phyloP scores from a whole-genome alignment of 2,113 vertebrate genomes.

The Pipa parva region DNA sequence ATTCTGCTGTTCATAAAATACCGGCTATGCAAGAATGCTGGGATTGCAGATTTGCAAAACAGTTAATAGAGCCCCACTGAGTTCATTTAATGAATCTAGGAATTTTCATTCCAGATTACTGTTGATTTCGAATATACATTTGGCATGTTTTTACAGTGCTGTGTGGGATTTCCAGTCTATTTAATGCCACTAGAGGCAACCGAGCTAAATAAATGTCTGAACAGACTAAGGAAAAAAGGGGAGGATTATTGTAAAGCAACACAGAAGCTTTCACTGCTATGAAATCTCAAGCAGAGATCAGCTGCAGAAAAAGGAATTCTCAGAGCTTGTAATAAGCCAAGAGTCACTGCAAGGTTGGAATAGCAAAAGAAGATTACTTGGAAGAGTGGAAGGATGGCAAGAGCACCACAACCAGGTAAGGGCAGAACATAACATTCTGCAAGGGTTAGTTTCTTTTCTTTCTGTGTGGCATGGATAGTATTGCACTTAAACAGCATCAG shows the following conservation, averaged over 20 bases:
- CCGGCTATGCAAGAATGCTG: too few relatives aligned
- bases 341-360: constrained; percentile 17
- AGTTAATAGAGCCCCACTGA: too few relatives aligned
- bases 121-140: too few relatives aligned
- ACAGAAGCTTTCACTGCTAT: constrained; percentile 39
- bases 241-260: constrained; percentile 39
- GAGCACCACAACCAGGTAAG: constrained; percentile 46
- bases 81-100: too few relatives aligned
- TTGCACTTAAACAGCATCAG: constrained; percentile 20
- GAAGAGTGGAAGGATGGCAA: constrained; percentile 28
- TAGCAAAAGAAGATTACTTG: constrained; percentile 7
- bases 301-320: constrained; percentile 31
- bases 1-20: too few relatives aligned
- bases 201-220: constrained; percentile 45
- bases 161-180: constrained; percentile 6
- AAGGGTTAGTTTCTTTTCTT: background rate
- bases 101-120: too few relatives aligned
- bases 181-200: constrained; percentile 38
- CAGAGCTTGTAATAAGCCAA: constrained; percentile 15
- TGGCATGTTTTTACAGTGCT: background rate
- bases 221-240: constrained; percentile 24
- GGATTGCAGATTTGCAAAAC: too few relatives aligned
- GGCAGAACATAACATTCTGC: constrained; percentile 12
- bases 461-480: background rate
- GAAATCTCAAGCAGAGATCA: constrained; percentile 38